Evolutionary conservation across 1,140 invertebrate genomes (phyloP).

Genomic region (Atta colombica): DNA sequence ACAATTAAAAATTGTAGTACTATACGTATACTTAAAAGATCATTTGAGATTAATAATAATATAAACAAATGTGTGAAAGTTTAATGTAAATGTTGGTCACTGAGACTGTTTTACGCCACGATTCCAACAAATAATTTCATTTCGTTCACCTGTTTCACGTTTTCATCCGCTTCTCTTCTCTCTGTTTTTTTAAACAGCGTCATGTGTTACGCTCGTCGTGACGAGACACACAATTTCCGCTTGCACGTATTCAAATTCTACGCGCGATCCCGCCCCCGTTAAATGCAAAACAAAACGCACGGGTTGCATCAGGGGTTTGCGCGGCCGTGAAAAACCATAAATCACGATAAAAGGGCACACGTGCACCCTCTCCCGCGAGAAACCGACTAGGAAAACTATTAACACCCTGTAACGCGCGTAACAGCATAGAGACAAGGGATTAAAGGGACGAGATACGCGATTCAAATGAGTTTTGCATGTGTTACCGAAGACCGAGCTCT

Average conservation of each 20-base stretch:
- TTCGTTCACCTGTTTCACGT: constrained; percentile 54
- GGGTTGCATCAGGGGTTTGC: constrained; percentile 62
- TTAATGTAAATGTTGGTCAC: too few relatives aligned
- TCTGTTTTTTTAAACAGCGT: background rate
- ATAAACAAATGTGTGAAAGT: too few relatives aligned
- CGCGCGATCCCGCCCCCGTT: constrained; percentile 77
- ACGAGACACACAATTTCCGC: constrained; percentile 6
- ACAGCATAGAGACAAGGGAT: constrained; percentile 27
- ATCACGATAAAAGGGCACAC: constrained; percentile 84
- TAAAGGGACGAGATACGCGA: constrained; percentile 28
- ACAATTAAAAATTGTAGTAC: too few relatives aligned
- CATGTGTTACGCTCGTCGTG: background rate
- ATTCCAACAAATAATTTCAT: background rate
- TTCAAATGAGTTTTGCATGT: constrained; percentile 52
- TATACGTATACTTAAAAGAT: too few relatives aligned
- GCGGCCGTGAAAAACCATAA: constrained; percentile 79
- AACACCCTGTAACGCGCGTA: constrained; percentile 77
- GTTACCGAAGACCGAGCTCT: background rate
- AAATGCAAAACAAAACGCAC: constrained; percentile 81
- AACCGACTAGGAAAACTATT: constrained; percentile 84
- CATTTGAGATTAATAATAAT: too few relatives aligned
- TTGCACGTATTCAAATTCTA: constrained; percentile 60
- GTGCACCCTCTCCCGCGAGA: constrained; percentile 81
- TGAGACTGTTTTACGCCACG: too few relatives aligned
- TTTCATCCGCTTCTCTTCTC: background rate